Evolutionary conservation across 2,888 invertebrate genomes (phyloP), one percentile per base, ranked within the genome.

Genomic region (Ditula angustiorana): DNA sequence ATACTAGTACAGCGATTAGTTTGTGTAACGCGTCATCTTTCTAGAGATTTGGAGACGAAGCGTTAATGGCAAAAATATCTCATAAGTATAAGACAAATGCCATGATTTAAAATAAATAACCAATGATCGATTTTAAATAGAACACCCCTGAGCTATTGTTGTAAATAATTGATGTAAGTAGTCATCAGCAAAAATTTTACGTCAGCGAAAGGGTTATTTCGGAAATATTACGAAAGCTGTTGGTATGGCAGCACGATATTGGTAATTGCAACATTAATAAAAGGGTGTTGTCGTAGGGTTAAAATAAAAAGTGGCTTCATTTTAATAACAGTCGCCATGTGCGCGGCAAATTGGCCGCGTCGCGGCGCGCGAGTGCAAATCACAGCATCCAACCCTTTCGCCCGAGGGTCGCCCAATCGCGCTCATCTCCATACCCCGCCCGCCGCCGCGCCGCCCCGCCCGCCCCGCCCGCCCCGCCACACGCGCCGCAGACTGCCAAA

Each of bases 351-450:
- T 64, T 64, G 59, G 52, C 59, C 44, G 46, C 59, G 64, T 64
- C 62, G 49, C 55, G 26, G n/a, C 24, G 13, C 5, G 11, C n/a
- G 7, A 10, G 5, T 41, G 19, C 19, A 19, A 41, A 41, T 41
- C 37, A 13, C 30, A 11, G 30, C 41, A 19, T n/a, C n/a, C 46
- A 46, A 61, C 53, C 33, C 52, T 41, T 61, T 26, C 46, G 55
- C 55, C n/a, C n/a, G n/a, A n/a, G n/a, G 61, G 63, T 52, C 44
- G 7, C 44, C 63, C 62, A 63, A 63, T 63, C 26, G 62, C 62
- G 62, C 50, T 35, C 44, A 61, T 61, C 53, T 61, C 52, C 61
- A 61, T 61, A 61, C n/a, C n/a, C n/a, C n/a, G n/a, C n/a, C n/a
- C n/a, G n/a, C n/a, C n/a, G n/a, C n/a, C 55, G 56, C 47, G 30